These are phyloP conservation scores for Oikopleura vanhoeffeni DNA, from an alignment of 23 tunicate genomes.

Conservation along the genomic window DNA sequence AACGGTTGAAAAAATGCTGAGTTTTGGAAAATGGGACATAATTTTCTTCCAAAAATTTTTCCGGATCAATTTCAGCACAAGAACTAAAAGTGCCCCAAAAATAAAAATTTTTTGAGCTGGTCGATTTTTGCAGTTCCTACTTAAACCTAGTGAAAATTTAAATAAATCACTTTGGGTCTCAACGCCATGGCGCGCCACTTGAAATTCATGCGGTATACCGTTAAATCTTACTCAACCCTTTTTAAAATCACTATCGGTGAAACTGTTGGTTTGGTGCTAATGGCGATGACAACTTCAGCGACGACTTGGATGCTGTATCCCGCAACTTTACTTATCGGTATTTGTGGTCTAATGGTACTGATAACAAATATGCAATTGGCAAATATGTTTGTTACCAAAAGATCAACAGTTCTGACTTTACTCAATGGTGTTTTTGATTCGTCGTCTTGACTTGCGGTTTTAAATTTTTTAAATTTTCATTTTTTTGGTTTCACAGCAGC, in stretches of 20 bases:
- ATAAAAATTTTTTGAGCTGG: background rate
- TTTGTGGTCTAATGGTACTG: background rate
- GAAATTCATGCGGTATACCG: too few species aligned
- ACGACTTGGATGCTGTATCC: background rate
- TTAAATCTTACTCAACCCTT: too few species aligned
- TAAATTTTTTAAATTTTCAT: too few species aligned
- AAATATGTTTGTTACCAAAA: background rate
- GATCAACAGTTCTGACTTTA: background rate
- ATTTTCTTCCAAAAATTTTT: too few species aligned
- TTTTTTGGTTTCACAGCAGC: too few species aligned
- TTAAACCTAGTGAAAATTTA: too few species aligned
- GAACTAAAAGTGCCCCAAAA: too few species aligned
- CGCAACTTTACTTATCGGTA: background rate
- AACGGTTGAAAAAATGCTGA: too few species aligned
- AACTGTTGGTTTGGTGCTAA: background rate
- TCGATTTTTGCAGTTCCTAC: background rate
- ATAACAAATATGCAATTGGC: background rate
- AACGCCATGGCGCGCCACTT: too few species aligned
- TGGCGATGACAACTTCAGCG: background rate
- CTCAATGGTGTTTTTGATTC: constrained; percentile 1
- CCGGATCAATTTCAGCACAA: too few species aligned
- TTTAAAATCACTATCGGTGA: background rate
- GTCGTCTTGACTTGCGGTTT: background rate
- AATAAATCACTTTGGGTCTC: too few species aligned
- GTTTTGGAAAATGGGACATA: too few species aligned